phyloP scores from a whole-genome alignment of 2,113 vertebrate genomes.

The Salvelinus namaycush region DNA sequence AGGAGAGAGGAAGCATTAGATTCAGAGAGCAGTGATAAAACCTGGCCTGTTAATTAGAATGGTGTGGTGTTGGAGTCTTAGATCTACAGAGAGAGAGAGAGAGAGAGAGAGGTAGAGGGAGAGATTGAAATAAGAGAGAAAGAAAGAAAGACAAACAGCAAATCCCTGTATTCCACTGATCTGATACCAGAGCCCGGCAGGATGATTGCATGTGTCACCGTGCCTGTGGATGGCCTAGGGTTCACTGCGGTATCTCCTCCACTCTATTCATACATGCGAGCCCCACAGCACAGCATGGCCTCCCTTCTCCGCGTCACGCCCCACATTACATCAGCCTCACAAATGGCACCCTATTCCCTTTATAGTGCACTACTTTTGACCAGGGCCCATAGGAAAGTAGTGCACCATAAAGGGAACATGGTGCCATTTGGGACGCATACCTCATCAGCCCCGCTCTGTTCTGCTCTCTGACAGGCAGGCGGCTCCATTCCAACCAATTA shows the following conservation, averaged over 20 bases:
- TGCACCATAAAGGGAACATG: too few species aligned
- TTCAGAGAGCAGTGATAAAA: neutral
- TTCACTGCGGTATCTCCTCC: neutral
- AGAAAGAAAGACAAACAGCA: too few species aligned
- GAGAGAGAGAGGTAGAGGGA: neutral
- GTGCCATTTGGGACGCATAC: too few species aligned
- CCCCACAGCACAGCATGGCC: constrained; percentile 3
- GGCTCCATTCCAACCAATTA: constrained; percentile 25
- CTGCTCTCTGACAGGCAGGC: neutral
- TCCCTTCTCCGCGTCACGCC: too few species aligned
- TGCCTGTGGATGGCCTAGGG: constrained; percentile 11
- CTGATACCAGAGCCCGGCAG: too few species aligned
- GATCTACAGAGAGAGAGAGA: neutral
- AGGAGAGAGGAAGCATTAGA: neutral
- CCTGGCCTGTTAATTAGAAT: neutral
- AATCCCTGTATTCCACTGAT: too few species aligned
- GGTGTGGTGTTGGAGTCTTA: neutral
- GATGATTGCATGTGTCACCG: neutral
- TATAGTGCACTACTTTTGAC: too few species aligned
- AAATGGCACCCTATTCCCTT: too few species aligned
- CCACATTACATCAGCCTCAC: too few species aligned
- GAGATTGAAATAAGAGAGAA: neutral
- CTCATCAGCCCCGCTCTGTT: constrained; percentile 1
- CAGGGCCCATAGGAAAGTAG: too few species aligned
- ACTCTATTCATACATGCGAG: constrained; percentile 30